Conservation (phyloP, 1,140 invertebrate species). For the Neodiprion pinetum region DNA sequence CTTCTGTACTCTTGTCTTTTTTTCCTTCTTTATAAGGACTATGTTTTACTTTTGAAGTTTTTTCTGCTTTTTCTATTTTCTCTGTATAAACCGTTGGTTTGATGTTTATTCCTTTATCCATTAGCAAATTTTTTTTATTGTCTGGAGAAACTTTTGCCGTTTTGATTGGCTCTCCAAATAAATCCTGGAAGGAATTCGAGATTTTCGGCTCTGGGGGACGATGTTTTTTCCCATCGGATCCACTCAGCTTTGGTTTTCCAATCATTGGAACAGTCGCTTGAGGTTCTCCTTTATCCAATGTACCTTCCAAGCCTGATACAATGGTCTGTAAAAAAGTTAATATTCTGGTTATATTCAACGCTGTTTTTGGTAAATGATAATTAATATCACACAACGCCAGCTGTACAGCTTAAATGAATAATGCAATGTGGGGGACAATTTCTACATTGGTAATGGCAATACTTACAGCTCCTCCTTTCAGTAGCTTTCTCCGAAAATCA, state of each 20-base stretch:
- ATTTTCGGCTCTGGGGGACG: constrained; percentile 68
- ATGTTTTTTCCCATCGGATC: constrained; percentile 65
- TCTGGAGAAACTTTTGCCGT: constrained; percentile 70
- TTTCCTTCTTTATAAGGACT: constrained; percentile 64
- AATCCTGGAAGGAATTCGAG: constrained; percentile 74
- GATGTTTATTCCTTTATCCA: constrained; percentile 55
- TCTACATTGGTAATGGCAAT: constrained; percentile 24
- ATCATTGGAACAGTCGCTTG: constrained; percentile 58
- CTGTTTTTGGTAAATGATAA: constrained; percentile 6
- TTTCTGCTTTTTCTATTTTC: constrained; percentile 69
- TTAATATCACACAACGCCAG: background rate
- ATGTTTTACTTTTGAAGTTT: constrained; percentile 66
- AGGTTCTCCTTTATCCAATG: constrained; percentile 49
- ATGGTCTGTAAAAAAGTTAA: constrained; percentile 34
- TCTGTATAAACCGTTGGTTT: constrained; percentile 44
- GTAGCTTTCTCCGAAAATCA: constrained; percentile 86
- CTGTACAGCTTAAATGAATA: background rate
- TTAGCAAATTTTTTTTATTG: constrained; percentile 57
- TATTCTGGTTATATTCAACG: background rate
- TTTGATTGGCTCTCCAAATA: constrained; percentile 84
- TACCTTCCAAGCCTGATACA: constrained; percentile 44
- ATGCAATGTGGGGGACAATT: background rate
- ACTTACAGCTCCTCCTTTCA: constrained; percentile 83
- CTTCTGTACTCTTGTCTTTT: constrained; percentile 65
- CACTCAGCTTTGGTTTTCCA: constrained; percentile 74